These are phyloP conservation scores for Brachyptera putata DNA, from an alignment of 2,888 invertebrate species.

Conservation along the genomic window DNA sequence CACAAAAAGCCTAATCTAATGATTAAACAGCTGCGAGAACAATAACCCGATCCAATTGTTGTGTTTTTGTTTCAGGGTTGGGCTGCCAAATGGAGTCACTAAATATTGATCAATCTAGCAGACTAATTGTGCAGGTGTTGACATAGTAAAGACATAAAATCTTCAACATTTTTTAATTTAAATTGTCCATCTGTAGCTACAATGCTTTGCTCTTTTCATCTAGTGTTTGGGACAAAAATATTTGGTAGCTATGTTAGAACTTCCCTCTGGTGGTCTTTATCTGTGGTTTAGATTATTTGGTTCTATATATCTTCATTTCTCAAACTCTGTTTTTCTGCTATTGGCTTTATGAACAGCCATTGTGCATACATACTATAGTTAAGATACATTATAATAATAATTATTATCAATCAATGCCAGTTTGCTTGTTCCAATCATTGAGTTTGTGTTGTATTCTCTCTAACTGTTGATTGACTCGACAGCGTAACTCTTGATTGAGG, in stretches of 20 bases:
- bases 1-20: too few species aligned
- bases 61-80: conserved; percentile 30
- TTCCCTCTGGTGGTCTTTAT: conserved; percentile 26
- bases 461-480: conserved; percentile 13
- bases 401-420: conserved; percentile 21
- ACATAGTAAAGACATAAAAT: conserved; percentile 29
- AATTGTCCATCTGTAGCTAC: conserved; percentile 32
- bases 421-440: conserved; percentile 29
- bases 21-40: too few species aligned
- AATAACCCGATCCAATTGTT: too few species aligned
- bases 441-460: conserved; percentile 24
- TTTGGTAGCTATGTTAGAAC: conserved; percentile 33
- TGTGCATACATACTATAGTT: conserved; percentile 21
- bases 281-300: conserved; percentile 29
- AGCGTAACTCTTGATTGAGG: conserved; percentile 16
- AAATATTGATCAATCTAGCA: conserved; percentile 27
- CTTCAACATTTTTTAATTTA: conserved; percentile 30
- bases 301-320: conserved; percentile 24
- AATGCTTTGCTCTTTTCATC: conserved; percentile 30
- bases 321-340: conserved; percentile 28
- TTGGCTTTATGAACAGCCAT: conserved; percentile 27
- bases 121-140: conserved; percentile 29
- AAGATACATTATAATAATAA: conserved; percentile 27
- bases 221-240: conserved; percentile 30
- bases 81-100: conserved; percentile 34